Evolutionary conservation across 2,888 invertebrate genomes (phyloP).

Genomic region (Scotopteryx bipunctaria): DNA sequence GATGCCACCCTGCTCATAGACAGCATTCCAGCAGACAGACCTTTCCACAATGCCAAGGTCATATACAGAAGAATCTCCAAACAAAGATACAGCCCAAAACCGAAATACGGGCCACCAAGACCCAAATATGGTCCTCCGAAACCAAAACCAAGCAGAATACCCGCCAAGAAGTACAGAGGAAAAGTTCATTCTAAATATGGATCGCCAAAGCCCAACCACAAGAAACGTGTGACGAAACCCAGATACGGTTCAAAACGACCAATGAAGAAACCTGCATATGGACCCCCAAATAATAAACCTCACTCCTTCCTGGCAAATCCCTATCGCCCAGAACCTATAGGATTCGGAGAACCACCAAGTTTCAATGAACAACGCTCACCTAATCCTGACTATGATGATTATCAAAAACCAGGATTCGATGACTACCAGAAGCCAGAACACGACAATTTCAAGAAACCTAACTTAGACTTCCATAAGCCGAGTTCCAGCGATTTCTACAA

Average conservation of each 20-base stretch:
- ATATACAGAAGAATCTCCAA: conserved; percentile 54
- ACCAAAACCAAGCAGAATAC: conserved; percentile 47
- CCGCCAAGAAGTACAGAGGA: conserved; percentile 52
- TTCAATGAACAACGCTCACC: conserved; percentile 5
- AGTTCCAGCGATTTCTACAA: conserved; percentile 10
- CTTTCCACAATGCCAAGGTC: conserved; percentile 55
- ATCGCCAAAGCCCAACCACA: conserved; percentile 41
- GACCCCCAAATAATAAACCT: conserved; percentile 41
- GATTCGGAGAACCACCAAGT: conserved; percentile 68
- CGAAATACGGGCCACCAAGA: conserved; percentile 52
- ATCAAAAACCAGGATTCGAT: background rate
- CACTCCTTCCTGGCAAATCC: conserved; percentile 20
- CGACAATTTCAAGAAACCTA: background rate
- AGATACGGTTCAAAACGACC: conserved; percentile 45
- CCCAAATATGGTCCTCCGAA: conserved; percentile 51
- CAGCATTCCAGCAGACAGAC: conserved; percentile 49
- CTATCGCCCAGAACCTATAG: conserved; percentile 46
- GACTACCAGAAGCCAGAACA: background rate
- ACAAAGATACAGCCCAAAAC: conserved; percentile 47
- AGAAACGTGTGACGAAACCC: conserved; percentile 46
- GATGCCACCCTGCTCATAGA: conserved; percentile 62
- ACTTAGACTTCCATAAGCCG: conserved; percentile 7
- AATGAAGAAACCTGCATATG: conserved; percentile 43
- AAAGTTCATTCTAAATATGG: conserved; percentile 50
- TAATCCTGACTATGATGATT: conserved; percentile 13